phyloP scores from a whole-genome alignment of 1,140 invertebrate species.

The Lucilia sericata region DNA sequence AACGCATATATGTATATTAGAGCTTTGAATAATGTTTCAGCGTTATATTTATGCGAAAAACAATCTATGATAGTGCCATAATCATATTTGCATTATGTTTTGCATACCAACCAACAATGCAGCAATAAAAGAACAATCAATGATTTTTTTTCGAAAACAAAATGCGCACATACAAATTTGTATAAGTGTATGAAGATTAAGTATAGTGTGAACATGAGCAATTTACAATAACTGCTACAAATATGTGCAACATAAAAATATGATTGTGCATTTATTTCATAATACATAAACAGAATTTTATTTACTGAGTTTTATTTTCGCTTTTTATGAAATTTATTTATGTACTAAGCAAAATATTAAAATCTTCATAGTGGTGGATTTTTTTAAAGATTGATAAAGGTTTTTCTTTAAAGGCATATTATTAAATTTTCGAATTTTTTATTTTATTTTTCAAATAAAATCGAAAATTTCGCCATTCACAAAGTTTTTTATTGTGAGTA shows the following conservation, averaged over 20 bases:
- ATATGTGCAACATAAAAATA: neutral
- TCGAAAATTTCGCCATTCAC: too few species aligned
- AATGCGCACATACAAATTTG: neutral
- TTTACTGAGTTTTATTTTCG: neutral
- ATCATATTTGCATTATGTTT: slow-evolving; percentile 8
- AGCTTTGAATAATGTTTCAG: neutral
- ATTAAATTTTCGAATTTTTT: too few species aligned
- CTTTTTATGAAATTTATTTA: neutral
- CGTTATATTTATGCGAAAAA: slow-evolving; percentile 5
- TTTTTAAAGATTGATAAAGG: too few species aligned
- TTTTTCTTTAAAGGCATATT: too few species aligned
- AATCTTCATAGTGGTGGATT: too few species aligned
- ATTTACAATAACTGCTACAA: neutral
- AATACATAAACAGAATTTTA: neutral
- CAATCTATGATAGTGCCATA: slow-evolving; percentile 26
- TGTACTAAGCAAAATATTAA: too few species aligned
- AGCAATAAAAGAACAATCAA: slow-evolving; percentile 4
- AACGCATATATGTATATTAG: neutral
- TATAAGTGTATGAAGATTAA: neutral
- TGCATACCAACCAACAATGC: neutral
- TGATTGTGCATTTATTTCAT: neutral
- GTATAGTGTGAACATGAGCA: neutral
- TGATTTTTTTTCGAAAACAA: neutral
- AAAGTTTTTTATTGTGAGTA: too few species aligned
- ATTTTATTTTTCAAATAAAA: too few species aligned